Percentiles rank a stretch among this genome's conserved stretches.
Conservation (phyloP, 2,888 invertebrate genomes). For the Cancer borealis region DNA sequence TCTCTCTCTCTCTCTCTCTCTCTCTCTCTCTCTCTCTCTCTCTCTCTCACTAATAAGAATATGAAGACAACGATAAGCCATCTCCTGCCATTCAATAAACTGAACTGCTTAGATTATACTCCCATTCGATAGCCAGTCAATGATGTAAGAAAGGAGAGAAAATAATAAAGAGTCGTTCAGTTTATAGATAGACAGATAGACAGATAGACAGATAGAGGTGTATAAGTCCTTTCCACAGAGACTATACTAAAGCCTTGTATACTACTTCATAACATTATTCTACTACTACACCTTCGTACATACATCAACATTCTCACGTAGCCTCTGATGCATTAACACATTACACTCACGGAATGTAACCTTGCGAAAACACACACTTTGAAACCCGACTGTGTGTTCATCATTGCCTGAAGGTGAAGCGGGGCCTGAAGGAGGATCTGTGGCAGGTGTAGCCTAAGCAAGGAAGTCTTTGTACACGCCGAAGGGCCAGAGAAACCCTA, state of each 20-base stretch:
- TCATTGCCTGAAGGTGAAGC: not conserved
- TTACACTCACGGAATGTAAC: no score
- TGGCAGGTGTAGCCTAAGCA: not conserved
- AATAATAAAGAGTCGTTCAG: not conserved
- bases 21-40: not conserved
- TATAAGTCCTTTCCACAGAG: not conserved
- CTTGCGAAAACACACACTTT: not conserved
- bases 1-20: not conserved
- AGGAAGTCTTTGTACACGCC: constrained; percentile 27
- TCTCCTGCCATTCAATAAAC: not conserved
- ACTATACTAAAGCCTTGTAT: not conserved
- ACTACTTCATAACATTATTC: not conserved
- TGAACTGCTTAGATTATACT: not conserved
- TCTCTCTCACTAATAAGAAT: not conserved
- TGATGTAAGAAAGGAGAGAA: not conserved
- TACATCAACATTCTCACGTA: not conserved
- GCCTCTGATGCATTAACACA: no score
- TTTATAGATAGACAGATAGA: not conserved
- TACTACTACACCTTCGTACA: not conserved
- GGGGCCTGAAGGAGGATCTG: not conserved
- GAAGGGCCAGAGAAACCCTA: constrained; percentile 24
- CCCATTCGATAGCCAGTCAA: not conserved
- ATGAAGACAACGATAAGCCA: not conserved
- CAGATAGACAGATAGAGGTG: not conserved
- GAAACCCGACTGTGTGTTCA: not conserved